phyloP scores from a whole-genome alignment of 2,113 vertebrate genomes.

The Petaurus breviceps region DNA sequence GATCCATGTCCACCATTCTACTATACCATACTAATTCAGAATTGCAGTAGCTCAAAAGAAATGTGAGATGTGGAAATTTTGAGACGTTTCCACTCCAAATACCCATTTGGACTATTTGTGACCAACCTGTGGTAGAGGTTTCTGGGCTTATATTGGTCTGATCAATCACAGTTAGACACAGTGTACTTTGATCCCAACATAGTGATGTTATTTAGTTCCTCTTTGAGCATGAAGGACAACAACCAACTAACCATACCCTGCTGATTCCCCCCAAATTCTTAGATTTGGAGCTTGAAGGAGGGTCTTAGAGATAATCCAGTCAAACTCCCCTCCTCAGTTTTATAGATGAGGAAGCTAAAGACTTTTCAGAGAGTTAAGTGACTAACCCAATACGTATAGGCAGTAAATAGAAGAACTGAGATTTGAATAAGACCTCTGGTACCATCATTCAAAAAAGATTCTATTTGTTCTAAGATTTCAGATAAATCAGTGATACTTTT shows the following conservation, averaged over 20 bases:
- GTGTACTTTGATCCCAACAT: too few species aligned
- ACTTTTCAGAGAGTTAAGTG: background rate
- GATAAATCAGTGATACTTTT: background rate
- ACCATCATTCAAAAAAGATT: slow-evolving; percentile 27
- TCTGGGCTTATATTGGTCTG: too few species aligned
- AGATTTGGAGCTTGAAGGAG: background rate
- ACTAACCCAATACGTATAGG: background rate
- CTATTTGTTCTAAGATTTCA: background rate
- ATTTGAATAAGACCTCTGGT: background rate
- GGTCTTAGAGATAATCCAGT: background rate
- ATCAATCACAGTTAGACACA: too few species aligned
- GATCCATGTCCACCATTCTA: background rate
- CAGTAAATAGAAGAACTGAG: background rate
- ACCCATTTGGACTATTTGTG: too few species aligned
- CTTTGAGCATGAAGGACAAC: too few species aligned
- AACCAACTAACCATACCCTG: background rate
- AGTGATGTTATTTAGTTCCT: too few species aligned
- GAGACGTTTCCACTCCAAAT: too few species aligned
- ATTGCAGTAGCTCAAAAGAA: too few species aligned
- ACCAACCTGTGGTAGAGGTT: too few species aligned
- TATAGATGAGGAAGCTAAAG: background rate
- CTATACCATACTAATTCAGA: too few species aligned
- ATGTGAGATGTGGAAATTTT: too few species aligned
- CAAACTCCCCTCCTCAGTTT: background rate
- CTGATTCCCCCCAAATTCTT: background rate